Conservation (phyloP, 2,888 invertebrate species). For the Tholera decimalis region DNA sequence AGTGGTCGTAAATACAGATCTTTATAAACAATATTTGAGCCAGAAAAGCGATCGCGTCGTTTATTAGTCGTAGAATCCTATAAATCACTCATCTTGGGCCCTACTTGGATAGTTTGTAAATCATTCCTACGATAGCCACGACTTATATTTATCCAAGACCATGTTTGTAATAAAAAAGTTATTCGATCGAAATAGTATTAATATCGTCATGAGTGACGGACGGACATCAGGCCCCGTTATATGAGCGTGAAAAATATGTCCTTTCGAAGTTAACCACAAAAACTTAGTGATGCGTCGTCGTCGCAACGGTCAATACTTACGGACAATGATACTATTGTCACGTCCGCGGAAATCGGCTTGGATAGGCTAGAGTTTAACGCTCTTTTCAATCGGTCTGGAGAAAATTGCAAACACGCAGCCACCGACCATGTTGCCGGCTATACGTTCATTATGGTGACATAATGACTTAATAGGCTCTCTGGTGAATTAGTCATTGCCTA, state of each 20-base stretch:
- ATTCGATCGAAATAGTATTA: conserved; percentile 53
- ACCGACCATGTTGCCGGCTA: conserved; percentile 49
- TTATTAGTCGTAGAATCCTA: conserved; percentile 71
- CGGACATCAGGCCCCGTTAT: conserved; percentile 48
- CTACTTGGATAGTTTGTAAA: conserved; percentile 75
- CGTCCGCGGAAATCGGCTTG: conserved; percentile 75
- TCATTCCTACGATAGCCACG: conserved; percentile 71
- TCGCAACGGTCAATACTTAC: conserved; percentile 59
- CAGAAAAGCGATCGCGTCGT: conserved; percentile 62
- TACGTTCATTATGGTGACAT: conserved; percentile 67
- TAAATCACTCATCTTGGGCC: conserved; percentile 78
- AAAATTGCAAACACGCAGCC: conserved; percentile 68
- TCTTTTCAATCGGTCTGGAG: conserved; percentile 75
- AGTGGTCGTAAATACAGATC: conserved; percentile 39
- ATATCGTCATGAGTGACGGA: conserved; percentile 33
- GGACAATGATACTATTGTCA: conserved; percentile 83
- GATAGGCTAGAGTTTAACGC: conserved; percentile 67
- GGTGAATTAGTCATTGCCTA: conserved; percentile 68
- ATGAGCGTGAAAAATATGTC: conserved; percentile 28
- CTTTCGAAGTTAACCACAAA: conserved; percentile 30
- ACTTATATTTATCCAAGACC: conserved; percentile 63
- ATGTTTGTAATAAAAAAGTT: conserved; percentile 58
- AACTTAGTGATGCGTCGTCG: conserved; percentile 37
- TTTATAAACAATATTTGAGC: conserved; percentile 52
- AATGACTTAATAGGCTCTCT: conserved; percentile 73